Conservation (phyloP, 2,888 invertebrate genomes). For the Brassicogethes aeneus region DNA sequence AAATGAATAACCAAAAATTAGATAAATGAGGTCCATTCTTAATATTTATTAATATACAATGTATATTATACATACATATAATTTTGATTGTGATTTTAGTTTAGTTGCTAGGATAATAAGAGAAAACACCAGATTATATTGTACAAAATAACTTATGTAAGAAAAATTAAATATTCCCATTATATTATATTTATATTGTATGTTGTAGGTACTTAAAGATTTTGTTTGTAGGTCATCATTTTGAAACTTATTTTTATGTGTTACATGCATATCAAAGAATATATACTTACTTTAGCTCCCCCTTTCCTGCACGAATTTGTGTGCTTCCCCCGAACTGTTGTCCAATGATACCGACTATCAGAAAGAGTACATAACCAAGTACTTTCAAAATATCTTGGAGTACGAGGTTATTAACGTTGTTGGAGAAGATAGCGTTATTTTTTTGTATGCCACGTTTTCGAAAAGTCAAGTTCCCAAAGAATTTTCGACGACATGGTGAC, state of each 20-base stretch:
- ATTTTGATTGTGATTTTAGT: conserved; percentile 35
- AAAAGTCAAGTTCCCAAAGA: conserved; percentile 6
- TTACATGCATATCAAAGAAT: conserved; percentile 34
- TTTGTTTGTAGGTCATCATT: conserved; percentile 15
- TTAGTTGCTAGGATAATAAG: conserved; percentile 21
- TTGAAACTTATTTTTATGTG: conserved; percentile 25
- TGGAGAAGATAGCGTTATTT: conserved; percentile 25
- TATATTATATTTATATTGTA: conserved; percentile 37
- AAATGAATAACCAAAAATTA: conserved; percentile 16
- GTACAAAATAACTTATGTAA: conserved; percentile 35
- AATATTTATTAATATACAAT: conserved; percentile 24
- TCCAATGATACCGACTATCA: conserved; percentile 26
- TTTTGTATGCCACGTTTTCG: conserved; percentile 26
- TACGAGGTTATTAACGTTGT: conserved; percentile 25
- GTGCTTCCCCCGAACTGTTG: conserved; percentile 25
- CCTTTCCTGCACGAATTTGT: conserved; percentile 23
- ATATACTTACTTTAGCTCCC: conserved; percentile 26
- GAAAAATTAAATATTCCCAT: conserved; percentile 27
- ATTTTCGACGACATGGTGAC: conserved; percentile 6
- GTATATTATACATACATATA: conserved; percentile 28
- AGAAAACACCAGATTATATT: conserved; percentile 39
- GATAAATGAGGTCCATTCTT: conserved; percentile 25
- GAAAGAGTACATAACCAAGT: conserved; percentile 26
- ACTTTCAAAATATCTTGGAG: conserved; percentile 26
- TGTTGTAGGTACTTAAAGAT: conserved; percentile 36